Conservation (phyloP, 1,140 invertebrate genomes). For the Cotesia vestalis region DNA sequence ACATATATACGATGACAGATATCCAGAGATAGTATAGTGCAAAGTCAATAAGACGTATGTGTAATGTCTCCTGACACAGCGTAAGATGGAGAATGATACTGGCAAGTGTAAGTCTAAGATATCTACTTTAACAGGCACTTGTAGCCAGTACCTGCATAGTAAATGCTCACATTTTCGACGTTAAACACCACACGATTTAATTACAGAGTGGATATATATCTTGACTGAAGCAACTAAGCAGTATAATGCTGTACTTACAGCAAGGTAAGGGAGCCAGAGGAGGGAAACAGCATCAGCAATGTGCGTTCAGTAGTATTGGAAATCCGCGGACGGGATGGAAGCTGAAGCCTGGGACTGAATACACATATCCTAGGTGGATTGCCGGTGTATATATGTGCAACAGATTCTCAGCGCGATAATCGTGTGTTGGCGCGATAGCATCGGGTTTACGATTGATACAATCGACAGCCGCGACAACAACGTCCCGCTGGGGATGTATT, state of each 20-base stretch:
- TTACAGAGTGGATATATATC: conserved; percentile 40
- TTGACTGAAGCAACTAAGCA: conserved; percentile 14
- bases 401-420: conserved; percentile 29
- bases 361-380: not conserved
- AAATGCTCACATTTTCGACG: conserved; percentile 24
- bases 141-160: not conserved
- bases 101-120: conserved; percentile 9
- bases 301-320: too few species aligned
- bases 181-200: conserved; percentile 48
- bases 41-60: too few species aligned
- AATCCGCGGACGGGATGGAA: conserved; percentile 5
- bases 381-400: conserved; percentile 8
- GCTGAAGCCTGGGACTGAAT: not conserved
- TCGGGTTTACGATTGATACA: conserved; percentile 42
- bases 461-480: conserved; percentile 45
- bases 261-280: not conserved
- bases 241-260: too few species aligned
- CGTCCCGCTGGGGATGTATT: conserved; percentile 24
- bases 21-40: too few species aligned
- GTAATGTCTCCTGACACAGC: too few species aligned
- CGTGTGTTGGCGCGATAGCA: conserved; percentile 28
- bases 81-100: conserved; percentile 9
- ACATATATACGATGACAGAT: too few species aligned
- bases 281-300: too few species aligned
- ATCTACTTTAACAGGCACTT: conserved; percentile 23